Conservation (phyloP, 2,797 vertebrate species). For the Kryptopterus vitreolus region DNA sequence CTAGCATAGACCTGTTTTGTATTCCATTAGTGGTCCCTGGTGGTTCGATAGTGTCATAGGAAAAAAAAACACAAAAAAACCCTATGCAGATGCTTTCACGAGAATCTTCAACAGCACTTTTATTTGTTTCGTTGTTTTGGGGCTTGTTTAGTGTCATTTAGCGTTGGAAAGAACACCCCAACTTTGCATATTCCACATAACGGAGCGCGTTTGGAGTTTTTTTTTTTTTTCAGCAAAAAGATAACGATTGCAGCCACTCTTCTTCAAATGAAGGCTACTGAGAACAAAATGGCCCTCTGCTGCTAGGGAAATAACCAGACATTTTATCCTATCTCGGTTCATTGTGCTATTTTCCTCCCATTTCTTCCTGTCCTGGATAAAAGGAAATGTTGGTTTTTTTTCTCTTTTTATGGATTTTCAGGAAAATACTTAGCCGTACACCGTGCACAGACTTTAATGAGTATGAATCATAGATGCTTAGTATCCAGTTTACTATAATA, state of each 20-base stretch:
- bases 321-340: slow-evolving; percentile 9
- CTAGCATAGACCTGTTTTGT: slow-evolving; percentile 66
- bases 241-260: slow-evolving; percentile 29
- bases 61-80: too few relatives aligned
- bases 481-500: slow-evolving; percentile 29
- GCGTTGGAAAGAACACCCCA: slow-evolving; percentile 29
- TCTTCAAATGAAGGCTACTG: slow-evolving; percentile 29
- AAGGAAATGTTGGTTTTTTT: not conserved
- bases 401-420: slow-evolving; percentile 8
- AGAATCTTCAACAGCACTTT: slow-evolving; percentile 38
- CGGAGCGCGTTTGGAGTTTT: slow-evolving; percentile 4
- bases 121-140: slow-evolving; percentile 39
- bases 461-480: slow-evolving; percentile 12
- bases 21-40: slow-evolving; percentile 66
- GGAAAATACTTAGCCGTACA: not conserved
- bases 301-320: slow-evolving; percentile 17
- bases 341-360: slow-evolving; percentile 4
- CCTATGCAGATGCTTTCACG: slow-evolving; percentile 57
- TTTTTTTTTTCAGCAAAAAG: slow-evolving; percentile 13
- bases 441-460: slow-evolving; percentile 3
- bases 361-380: slow-evolving; percentile 4
- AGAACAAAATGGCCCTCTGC: slow-evolving; percentile 42
- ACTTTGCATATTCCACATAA: slow-evolving; percentile 23
- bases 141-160: slow-evolving; percentile 35
- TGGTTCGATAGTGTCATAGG: slow-evolving; percentile 56